These are phyloP conservation scores for Percopsis transmontana DNA, from an alignment of 2,113 vertebrate genomes.

Conservation along the genomic window DNA sequence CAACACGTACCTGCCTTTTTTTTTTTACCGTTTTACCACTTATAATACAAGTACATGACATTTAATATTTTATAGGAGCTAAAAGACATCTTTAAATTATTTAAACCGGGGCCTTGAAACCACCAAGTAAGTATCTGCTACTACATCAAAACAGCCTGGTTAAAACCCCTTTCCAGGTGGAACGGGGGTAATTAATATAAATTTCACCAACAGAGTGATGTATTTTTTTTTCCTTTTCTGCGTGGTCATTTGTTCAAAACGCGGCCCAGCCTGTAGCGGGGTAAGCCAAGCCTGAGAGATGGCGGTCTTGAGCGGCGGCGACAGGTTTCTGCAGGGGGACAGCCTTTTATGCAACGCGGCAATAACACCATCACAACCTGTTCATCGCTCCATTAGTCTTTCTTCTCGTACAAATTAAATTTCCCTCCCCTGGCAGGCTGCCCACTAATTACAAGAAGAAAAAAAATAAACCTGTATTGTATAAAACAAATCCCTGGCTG, in stretches of 20 bases:
- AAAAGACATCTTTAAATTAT: too few relatives aligned
- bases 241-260: slow-evolving; percentile 29
- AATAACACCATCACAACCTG: not conserved
- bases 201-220: slow-evolving; percentile 26
- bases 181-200: slow-evolving; percentile 17
- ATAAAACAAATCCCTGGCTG: slow-evolving; percentile 14
- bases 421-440: not conserved
- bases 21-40: not conserved
- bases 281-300: slow-evolving; percentile 38
- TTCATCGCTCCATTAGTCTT: slow-evolving; percentile 26
- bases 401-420: slow-evolving; percentile 17
- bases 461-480: too few relatives aligned
- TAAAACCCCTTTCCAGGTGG: slow-evolving; percentile 6
- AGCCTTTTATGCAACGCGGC: slow-evolving; percentile 22
- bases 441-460: slow-evolving; percentile 36
- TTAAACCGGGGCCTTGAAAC: too few relatives aligned
- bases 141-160: not conserved
- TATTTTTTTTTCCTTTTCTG: not conserved
- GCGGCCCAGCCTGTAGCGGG: slow-evolving; percentile 21
- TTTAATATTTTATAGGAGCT: too few relatives aligned
- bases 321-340: slow-evolving; percentile 22
- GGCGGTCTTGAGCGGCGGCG: slow-evolving; percentile 22
- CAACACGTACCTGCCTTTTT: slow-evolving; percentile 6
- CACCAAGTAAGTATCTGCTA: too few relatives aligned
- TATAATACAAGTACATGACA: not conserved